phyloP scores from a whole-genome alignment of 2,113 vertebrate genomes.

The Irena cyanogastra region DNA sequence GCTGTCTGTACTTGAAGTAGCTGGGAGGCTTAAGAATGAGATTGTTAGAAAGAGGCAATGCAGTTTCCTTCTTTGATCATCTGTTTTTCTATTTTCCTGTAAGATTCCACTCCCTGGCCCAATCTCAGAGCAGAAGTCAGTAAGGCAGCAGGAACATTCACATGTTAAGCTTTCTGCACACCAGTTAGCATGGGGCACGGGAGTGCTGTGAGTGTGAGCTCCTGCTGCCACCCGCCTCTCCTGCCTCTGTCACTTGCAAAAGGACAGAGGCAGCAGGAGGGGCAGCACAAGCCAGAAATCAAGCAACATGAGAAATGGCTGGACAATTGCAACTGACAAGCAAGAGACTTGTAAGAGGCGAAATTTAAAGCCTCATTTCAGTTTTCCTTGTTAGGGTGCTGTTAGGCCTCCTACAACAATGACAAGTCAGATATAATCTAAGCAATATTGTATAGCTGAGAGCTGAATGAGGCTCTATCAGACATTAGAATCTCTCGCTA shows the following conservation, averaged over 20 bases:
- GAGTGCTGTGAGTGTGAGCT: background rate
- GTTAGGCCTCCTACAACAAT: background rate
- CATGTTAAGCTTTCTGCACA: background rate
- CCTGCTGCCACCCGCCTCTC: background rate
- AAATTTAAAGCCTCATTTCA: background rate
- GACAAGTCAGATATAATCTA: slow-evolving; percentile 2
- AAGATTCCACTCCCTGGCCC: background rate
- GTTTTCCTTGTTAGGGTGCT: background rate
- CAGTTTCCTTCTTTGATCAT: background rate
- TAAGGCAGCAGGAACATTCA: background rate
- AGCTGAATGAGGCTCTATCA: background rate
- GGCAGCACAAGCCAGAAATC: background rate
- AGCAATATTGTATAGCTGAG: background rate
- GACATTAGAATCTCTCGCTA: background rate
- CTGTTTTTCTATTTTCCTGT: background rate
- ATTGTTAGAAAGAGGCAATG: background rate
- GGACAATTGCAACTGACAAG: background rate
- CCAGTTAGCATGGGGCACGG: background rate
- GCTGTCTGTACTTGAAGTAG: background rate
- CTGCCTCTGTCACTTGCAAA: background rate
- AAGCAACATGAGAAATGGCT: background rate
- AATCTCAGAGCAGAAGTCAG: background rate
- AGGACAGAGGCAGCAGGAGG: background rate
- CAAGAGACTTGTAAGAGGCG: background rate
- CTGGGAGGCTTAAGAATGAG: background rate